Base-by-base conservation (phyloP, 92 coral and sea anemone genomes). In the Virgularia gustaviana region DNA sequence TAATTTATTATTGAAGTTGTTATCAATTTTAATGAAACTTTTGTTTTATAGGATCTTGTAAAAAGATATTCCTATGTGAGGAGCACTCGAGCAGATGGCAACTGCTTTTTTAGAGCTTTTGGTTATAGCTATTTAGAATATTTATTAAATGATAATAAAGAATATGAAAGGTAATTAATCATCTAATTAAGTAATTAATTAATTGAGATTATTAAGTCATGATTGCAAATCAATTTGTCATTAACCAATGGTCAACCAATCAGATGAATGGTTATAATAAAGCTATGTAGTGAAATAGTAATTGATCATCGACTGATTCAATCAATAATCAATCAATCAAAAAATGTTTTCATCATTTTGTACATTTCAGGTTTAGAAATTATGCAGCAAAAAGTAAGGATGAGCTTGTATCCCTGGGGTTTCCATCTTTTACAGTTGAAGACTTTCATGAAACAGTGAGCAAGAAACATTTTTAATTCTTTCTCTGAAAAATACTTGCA, bases 391-490 rank as follows among this genome's bases (percentile, higher is more conserved):
- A 80, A 34, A 92, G 96, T 59, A 92, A 92, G 89, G 98, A 92
- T 84, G 98, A 92, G 58, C 82, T 92, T 35, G 90, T 92, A 2
- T 68, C 90, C 12, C 83, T 92, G 36, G 96, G 96, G 9, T 92
- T 92, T 75, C 98, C 98, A 4, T 78, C 94, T 6, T 87, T 92
- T 29, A 92, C 98, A 27, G 88, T 92, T 11, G 98, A 92, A 72
- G 98, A 92, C 77, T 92, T 92, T 72, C 90, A 92, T 82, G 94
- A 92, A 44, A 91, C 90, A 65, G 98, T 92, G 65, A 83, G 97
- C 74, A 49, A 0, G 54, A 19, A 25, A 20, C 53, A 4, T 29
- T 57, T 73, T 73, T 19, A 10, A 2, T 9, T 23, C 75, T 36
- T 18, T 38, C 35, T 68, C 16, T 0, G 0, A 47, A 68, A 13